Conservation (phyloP, 2,113 vertebrate species). For the Callopanchax toddi region DNA sequence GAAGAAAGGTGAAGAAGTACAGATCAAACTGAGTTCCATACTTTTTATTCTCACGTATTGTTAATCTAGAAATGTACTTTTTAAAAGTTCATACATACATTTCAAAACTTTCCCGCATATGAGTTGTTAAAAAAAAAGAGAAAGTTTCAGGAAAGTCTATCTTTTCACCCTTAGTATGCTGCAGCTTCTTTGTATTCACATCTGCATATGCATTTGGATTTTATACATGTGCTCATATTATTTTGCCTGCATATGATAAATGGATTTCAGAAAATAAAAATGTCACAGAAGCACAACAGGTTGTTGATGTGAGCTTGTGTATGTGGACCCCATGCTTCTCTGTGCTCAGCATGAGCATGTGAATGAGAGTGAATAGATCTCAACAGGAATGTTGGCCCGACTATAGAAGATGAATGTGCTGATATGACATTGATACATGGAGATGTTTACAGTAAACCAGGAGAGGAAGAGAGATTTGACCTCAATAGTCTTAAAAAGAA, state of each 20-base stretch:
- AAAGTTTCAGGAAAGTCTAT: too few species aligned
- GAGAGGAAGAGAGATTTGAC: constrained; percentile 24
- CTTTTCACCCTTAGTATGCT: too few species aligned
- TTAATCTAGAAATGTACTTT: too few species aligned
- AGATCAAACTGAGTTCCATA: too few species aligned
- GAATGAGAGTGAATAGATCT: constrained; percentile 56
- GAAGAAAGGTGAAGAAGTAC: too few species aligned
- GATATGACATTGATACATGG: constrained; percentile 80
- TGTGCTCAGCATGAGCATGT: constrained; percentile 44
- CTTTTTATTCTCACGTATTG: too few species aligned
- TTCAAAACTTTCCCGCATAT: too few species aligned
- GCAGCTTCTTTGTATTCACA: not conserved
- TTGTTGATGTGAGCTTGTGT: constrained; percentile 4
- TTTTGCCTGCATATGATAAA: constrained; percentile 50
- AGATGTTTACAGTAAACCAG: constrained; percentile 74
- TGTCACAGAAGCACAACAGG: constrained; percentile 39
- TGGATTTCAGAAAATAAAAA: constrained; percentile 41
- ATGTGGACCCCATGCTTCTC: constrained; percentile 15
- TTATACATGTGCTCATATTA: constrained; percentile 11
- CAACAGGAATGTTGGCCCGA: constrained; percentile 49
- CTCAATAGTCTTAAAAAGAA: constrained; percentile 32
- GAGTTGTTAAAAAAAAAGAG: too few species aligned
- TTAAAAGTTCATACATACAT: too few species aligned
- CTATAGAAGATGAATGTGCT: constrained; percentile 65
- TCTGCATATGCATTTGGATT: constrained; percentile 20